Conservation (phyloP, 1,140 invertebrate species). For the Aradophagus sp. region DNA sequence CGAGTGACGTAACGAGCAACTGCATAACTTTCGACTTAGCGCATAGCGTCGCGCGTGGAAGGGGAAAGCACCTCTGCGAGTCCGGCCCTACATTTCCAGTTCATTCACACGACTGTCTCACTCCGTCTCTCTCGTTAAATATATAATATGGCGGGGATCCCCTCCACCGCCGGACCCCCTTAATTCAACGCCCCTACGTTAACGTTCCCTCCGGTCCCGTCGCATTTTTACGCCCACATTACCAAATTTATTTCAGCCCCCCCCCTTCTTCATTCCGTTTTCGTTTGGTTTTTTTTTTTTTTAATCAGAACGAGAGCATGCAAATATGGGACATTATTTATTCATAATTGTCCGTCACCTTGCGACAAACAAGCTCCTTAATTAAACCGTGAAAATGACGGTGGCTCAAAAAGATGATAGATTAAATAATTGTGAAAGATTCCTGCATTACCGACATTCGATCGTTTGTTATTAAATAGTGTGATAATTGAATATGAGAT, state of each 20-base stretch:
- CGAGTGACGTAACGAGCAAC: slow-evolving; percentile 11
- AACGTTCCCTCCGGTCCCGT: slow-evolving; percentile 57
- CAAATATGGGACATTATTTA: too few species aligned
- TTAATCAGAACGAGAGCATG: too few species aligned
- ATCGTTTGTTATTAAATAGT: too few species aligned
- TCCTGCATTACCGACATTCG: too few species aligned
- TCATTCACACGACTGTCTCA: slow-evolving; percentile 71
- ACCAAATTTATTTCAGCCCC: slow-evolving; percentile 17
- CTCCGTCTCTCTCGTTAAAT: slow-evolving; percentile 66
- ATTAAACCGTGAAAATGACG: too few species aligned
- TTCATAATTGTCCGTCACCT: too few species aligned
- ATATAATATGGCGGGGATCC: slow-evolving; percentile 69
- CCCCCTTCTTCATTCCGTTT: too few species aligned
- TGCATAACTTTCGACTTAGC: slow-evolving; percentile 21
- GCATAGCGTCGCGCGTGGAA: slow-evolving; percentile 1
- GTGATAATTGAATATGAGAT: too few species aligned
- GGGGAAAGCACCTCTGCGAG: slow-evolving; percentile 35
- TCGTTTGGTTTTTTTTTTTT: too few species aligned
- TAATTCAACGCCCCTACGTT: slow-evolving; percentile 70
- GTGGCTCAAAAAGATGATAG: too few species aligned
- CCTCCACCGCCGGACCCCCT: slow-evolving; percentile 57
- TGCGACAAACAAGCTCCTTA: too few species aligned
- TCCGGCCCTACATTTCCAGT: slow-evolving; percentile 66
- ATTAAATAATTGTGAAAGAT: too few species aligned
- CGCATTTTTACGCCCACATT: slow-evolving; percentile 53